Evolutionary conservation across 2,113 vertebrate species (phyloP), one percentile per base, ranked within the genome.

Genomic region (Chionodraco myersi): DNA sequence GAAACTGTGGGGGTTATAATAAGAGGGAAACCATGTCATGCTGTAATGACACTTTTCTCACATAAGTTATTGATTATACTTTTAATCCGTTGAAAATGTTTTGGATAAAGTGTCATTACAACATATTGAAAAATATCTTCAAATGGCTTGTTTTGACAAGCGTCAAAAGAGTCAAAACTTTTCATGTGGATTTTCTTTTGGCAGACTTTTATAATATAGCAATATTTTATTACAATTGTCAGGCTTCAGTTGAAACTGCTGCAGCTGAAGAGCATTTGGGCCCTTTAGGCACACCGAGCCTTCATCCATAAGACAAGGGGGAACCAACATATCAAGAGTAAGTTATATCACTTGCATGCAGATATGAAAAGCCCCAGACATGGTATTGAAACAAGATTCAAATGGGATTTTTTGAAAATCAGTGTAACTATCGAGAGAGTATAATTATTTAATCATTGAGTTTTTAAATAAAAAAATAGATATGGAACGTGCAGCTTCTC

Each of bases 271-370:
- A 41, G 3, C 13, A n/a, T 13, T 56, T 23, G 2, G 26, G 63
- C 8, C 26, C 4, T 36, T 52, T 49, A 30, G 58, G 6, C 34
- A 18, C 13, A 30, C 5, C 53, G 9, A 6, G 12, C 10, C 16
- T 8, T 72, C 36, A 51, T 30, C 15, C 56, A 68, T 52, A 45
- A 14, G 34, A 68, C 47, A n/a, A 52, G 26, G n/a, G 44, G 41
- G 56, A 52, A 10, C 30, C 21, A 36, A 34, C 14, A 47, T 30
- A 47, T 34, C 15, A 15, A 12, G 47, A 41, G 21, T 45, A 78
- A 78, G 16, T 36, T 23, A 9, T 65, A 30, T 1, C 5, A 71
- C 71, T 71, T 71, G 67, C 51, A 41, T 56, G 49, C 23, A 71
- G n/a, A 64, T n/a, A 72, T 21, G 26, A 63, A 18, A 23, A 63